Evolutionary conservation across 2,888 invertebrate species (phyloP).

Genomic region (Xanthia icteritia): DNA sequence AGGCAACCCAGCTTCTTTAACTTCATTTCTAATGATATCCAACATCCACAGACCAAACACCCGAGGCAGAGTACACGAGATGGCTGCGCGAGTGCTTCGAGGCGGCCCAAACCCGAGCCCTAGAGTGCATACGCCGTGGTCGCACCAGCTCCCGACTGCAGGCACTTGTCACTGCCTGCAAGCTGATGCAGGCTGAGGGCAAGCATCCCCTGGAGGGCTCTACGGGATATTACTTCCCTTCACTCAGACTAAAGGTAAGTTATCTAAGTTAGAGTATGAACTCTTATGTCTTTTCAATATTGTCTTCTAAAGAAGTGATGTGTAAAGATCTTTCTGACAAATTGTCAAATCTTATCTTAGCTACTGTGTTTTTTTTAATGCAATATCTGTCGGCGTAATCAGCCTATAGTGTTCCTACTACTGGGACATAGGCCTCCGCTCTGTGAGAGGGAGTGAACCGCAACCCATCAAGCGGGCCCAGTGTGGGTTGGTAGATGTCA

Average conservation of each 20-base stretch:
- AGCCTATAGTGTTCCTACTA: too few relatives aligned
- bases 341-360: background rate
- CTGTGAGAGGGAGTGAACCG: too few relatives aligned
- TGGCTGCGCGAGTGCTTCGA: constrained; percentile 94
- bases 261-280: background rate
- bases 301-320: constrained; percentile 39
- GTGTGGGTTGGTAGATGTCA: too few relatives aligned
- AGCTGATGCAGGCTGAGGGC: constrained; percentile 93
- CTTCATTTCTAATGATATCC: background rate
- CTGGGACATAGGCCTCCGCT: too few relatives aligned
- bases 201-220: constrained; percentile 91
- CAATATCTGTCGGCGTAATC: too few relatives aligned
- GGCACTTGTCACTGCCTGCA: constrained; percentile 93
- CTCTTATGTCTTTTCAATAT: background rate
- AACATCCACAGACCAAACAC: constrained; percentile 79
- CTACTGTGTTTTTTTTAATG: background rate
- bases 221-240: constrained; percentile 92
- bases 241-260: constrained; percentile 91
- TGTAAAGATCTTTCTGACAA: background rate
- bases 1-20: background rate
- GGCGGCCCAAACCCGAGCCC: constrained; percentile 90
- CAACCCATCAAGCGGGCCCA: too few relatives aligned
- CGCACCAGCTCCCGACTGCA: constrained; percentile 89
- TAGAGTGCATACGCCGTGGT: constrained; percentile 90
- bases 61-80: constrained; percentile 91